Percentiles rank a stretch among this genome's conserved stretches.
These are phyloP conservation scores for Varanus komodoensis DNA, from an alignment of 2,113 vertebrate species.

Conservation along the genomic window DNA sequence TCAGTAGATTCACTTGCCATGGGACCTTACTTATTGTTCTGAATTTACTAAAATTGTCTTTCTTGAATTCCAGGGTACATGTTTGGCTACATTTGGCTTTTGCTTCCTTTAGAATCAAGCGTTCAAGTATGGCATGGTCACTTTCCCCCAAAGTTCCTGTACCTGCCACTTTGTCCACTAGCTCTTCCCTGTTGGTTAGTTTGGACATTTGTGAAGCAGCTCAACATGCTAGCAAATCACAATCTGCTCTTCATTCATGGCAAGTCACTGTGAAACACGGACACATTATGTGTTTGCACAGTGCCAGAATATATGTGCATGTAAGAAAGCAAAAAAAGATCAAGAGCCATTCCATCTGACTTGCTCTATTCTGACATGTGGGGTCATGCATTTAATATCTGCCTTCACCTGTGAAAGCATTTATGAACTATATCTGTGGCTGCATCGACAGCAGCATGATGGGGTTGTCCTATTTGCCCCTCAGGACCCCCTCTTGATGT, in stretches of 20 bases:
- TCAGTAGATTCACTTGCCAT: too few relatives aligned
- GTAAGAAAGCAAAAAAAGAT: neutral
- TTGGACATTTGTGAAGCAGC: neutral
- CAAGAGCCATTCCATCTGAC: fast-evolving
- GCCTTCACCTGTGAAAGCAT: fast-evolving
- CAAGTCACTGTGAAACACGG: neutral
- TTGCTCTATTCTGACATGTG: neutral
- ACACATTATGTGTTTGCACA: neutral
- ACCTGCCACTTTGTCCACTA: too few relatives aligned
- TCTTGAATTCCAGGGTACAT: too few relatives aligned
- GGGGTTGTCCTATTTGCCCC: neutral
- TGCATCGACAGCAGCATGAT: fast-evolving
- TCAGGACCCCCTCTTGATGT: neutral
- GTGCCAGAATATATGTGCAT: neutral
- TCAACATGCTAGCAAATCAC: neutral
- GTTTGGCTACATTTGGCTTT: too few relatives aligned
- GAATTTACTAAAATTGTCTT: too few relatives aligned
- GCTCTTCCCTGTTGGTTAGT: too few relatives aligned
- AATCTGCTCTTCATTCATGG: neutral
- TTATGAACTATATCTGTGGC: fast-evolving
- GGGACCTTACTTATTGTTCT: too few relatives aligned
- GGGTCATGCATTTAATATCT: fast-evolving
- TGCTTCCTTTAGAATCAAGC: too few relatives aligned
- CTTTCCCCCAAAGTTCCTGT: too few relatives aligned
- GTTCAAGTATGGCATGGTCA: too few relatives aligned